Evolutionary conservation across 2,797 vertebrate genomes (phyloP).

Genomic region (Neopelma chrysocephalum): DNA sequence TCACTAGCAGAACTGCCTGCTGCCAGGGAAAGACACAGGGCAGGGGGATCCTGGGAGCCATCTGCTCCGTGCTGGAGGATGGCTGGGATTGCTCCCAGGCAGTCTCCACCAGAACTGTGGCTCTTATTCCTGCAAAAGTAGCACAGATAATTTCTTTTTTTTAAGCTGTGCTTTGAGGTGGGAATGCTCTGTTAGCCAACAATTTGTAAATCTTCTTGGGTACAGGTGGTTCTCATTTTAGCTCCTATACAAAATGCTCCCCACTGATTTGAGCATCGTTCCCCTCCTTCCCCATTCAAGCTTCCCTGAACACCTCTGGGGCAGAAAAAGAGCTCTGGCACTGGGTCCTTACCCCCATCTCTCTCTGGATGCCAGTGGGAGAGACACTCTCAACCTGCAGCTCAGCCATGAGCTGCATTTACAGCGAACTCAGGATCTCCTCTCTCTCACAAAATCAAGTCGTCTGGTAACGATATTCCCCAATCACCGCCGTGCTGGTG

Average conservation of each 20-base stretch:
- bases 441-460: not conserved
- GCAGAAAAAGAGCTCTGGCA: not conserved
- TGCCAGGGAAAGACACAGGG: not conserved
- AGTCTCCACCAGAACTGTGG: rapidly evolving
- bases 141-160: not conserved
- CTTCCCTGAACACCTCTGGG: not conserved
- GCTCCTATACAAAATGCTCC: not conserved
- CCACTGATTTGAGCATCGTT: not conserved
- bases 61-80: not conserved
- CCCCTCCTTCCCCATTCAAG: not conserved
- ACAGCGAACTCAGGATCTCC: not conserved
- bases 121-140: not conserved
- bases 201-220: not conserved
- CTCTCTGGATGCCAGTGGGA: not conserved
- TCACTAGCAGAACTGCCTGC: not conserved
- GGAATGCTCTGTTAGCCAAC: not conserved
- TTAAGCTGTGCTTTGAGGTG: not conserved
- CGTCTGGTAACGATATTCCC: rapidly evolving
- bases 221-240: not conserved
- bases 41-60: not conserved
- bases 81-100: not conserved
- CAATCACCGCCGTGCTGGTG: rapidly evolving
- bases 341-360: rapidly evolving
- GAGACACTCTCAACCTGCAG: not conserved
- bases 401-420: rapidly evolving